These are phyloP conservation scores for Drosophila aldrichi DNA, from an alignment of 2,888 invertebrate genomes.

Conservation along the genomic window DNA sequence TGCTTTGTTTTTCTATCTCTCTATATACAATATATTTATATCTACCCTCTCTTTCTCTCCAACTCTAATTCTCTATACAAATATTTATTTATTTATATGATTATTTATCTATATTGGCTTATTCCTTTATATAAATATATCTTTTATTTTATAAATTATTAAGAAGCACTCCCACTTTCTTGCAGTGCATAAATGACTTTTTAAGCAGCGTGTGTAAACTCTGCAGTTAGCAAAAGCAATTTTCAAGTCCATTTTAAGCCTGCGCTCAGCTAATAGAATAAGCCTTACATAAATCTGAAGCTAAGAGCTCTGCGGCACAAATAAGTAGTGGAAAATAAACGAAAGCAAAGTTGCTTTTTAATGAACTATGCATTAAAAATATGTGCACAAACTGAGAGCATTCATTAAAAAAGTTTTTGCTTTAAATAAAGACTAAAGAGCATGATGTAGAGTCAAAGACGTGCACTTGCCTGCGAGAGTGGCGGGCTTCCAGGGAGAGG, in stretches of 20 bases:
- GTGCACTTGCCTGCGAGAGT: conserved; percentile 25
- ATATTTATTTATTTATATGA: too few relatives aligned
- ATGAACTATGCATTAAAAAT: conserved; percentile 80
- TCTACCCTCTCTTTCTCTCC: too few relatives aligned
- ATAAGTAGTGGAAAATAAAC: conserved; percentile 39
- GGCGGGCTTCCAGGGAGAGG: neutral
- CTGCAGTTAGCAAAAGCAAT: conserved; percentile 41
- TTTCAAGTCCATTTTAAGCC: conserved; percentile 61
- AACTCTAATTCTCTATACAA: too few relatives aligned
- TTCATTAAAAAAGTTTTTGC: conserved; percentile 79
- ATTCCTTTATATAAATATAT: too few relatives aligned
- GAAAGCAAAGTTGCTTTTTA: conserved; percentile 70
- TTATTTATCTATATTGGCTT: too few relatives aligned
- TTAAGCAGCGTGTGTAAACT: conserved; percentile 26
- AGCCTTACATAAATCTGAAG: conserved; percentile 56
- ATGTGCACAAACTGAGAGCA: conserved; percentile 79
- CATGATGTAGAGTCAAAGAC: conserved; percentile 53
- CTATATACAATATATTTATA: too few relatives aligned
- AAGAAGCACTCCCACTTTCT: neutral
- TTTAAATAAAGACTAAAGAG: conserved; percentile 69
- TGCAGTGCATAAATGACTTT: neutral
- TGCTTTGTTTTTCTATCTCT: too few relatives aligned
- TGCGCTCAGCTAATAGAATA: conserved; percentile 53
- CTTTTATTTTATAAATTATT: too few relatives aligned
- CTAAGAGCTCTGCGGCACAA: conserved; percentile 35